Conservation (phyloP, 2,888 invertebrate genomes). For the Agrenia bidenticulata region DNA sequence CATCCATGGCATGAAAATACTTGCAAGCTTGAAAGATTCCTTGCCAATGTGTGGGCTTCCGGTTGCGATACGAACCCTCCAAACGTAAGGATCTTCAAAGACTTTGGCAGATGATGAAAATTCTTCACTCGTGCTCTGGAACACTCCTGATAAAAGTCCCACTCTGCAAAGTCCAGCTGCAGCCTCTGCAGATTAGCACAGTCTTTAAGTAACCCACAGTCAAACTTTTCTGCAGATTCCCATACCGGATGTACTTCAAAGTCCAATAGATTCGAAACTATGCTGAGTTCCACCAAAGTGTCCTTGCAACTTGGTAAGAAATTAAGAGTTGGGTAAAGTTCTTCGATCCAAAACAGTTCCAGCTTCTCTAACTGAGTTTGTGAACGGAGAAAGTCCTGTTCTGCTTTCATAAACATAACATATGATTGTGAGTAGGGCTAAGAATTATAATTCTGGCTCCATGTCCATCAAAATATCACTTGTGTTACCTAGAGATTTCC, state of each 20-base stretch:
- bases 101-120: not conserved
- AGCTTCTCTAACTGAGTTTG: not conserved
- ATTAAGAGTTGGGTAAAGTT: not conserved
- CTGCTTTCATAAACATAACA: not conserved
- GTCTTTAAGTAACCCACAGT: not conserved
- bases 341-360: slow-evolving; percentile 1
- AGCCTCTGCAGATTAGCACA: not conserved
- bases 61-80: not conserved
- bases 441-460: not conserved
- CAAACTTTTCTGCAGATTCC: not conserved
- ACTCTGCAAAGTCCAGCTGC: not conserved
- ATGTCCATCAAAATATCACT: no score
- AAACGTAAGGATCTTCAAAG: not conserved
- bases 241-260: not conserved
- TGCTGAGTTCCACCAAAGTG: not conserved
- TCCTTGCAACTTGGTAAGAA: not conserved
- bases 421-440: not conserved
- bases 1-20: not conserved
- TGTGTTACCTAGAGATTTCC: not conserved
- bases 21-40: not conserved
- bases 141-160: not conserved
- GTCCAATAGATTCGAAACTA: slow-evolving; percentile 1
- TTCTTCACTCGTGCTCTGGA: not conserved
- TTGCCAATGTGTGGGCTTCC: not conserved
- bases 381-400: not conserved